Evolutionary conservation across 2,797 vertebrate species (phyloP).

Genomic region (Sciurus vulgaris): DNA sequence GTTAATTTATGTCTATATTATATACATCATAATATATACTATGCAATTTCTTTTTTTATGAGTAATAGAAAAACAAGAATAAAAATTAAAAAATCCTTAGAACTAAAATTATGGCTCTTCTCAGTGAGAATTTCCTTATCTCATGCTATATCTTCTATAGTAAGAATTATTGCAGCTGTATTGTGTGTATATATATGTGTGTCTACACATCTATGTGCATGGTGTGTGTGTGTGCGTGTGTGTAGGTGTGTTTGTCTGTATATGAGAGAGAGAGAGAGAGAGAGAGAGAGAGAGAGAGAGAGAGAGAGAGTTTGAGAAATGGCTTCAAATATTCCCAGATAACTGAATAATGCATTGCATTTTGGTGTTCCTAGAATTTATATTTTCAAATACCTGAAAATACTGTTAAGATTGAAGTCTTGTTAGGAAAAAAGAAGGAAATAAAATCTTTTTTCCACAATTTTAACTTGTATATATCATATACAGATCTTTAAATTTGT

Average conservation of each 20-base stretch:
- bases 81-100: not conserved
- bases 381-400: not conserved
- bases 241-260: not conserved
- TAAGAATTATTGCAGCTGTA: not conserved
- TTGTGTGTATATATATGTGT: not conserved
- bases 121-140: not conserved
- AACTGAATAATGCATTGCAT: not conserved
- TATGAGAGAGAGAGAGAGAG: no score
- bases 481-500: not conserved
- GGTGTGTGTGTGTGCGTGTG: not conserved
- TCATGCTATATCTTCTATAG: not conserved
- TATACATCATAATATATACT: not conserved
- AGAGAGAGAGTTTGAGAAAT: not conserved
- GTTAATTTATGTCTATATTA: conserved; percentile 5
- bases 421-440: not conserved
- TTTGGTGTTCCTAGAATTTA: not conserved
- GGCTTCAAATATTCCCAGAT: not conserved
- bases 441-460: not conserved
- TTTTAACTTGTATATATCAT: not conserved
- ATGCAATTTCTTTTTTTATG: not conserved
- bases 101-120: not conserved
- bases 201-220: fast-evolving
- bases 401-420: not conserved
- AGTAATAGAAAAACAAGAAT: not conserved
- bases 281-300: no score